Conservation (phyloP, 2,797 vertebrate species). For the Gallirallus australis region DNA sequence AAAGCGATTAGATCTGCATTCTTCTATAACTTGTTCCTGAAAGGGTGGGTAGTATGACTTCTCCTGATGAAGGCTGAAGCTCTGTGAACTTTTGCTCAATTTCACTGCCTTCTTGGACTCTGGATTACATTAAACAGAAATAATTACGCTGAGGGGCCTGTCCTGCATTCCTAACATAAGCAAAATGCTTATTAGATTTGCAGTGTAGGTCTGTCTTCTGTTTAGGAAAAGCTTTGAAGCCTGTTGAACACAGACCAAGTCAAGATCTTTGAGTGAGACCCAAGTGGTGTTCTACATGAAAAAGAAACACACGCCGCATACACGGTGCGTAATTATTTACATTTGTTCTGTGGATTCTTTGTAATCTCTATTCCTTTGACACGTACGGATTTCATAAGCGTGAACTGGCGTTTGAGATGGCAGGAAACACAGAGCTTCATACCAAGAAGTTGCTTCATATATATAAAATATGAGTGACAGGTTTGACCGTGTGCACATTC, state of each 20-base stretch:
- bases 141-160: constrained; percentile 29
- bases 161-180: constrained; percentile 60
- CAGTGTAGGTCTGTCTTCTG: constrained; percentile 48
- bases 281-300: background rate
- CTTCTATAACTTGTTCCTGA: background rate
- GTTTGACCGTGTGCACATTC: background rate
- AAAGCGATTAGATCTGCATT: background rate
- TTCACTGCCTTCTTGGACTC: background rate
- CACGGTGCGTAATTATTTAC: background rate
- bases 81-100: background rate
- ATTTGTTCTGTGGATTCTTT: background rate
- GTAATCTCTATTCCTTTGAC: background rate
- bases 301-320: background rate
- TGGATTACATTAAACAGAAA: constrained; percentile 52
- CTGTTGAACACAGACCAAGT: background rate
- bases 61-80: background rate
- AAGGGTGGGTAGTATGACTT: background rate
- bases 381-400: background rate
- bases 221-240: constrained; percentile 51
- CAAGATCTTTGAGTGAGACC: background rate
- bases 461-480: background rate
- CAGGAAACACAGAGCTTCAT: background rate
- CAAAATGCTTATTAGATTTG: constrained; percentile 54
- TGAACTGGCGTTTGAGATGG: background rate
- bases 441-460: background rate